Conservation (phyloP, 2,888 invertebrate species). For the Eurytoma californica region DNA sequence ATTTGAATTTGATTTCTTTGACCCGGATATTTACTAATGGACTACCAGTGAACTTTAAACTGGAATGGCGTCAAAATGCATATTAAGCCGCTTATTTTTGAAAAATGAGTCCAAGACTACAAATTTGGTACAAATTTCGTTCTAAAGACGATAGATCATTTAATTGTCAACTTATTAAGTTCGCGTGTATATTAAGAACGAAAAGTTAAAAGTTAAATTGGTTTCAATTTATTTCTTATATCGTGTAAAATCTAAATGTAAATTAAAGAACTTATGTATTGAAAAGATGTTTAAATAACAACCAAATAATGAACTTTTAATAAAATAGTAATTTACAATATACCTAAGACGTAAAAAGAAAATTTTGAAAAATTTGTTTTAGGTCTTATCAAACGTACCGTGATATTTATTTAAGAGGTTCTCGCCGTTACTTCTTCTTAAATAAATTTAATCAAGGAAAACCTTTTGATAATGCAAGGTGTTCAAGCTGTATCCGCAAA, state of each 20-base stretch:
- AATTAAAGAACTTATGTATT: no score
- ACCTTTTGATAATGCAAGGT: neutral
- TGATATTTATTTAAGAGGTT: no score
- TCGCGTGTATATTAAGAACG: neutral
- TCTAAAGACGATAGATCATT: conserved; percentile 3
- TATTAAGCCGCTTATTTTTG: conserved; percentile 21
- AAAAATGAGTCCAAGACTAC: conserved; percentile 4
- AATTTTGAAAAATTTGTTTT: no score
- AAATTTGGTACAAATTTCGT: conserved; percentile 21
- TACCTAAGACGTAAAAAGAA: no score
- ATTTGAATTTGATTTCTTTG: conserved; percentile 55
- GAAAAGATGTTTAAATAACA: no score
- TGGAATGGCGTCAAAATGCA: conserved; percentile 27
- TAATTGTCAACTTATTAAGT: conserved; percentile 31
- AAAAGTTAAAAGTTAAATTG: no score
- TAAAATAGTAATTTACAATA: conserved; percentile 5
- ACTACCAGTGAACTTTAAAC: conserved; percentile 41
- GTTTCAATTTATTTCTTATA: no score
- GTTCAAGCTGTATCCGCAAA: neutral
- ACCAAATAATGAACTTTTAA: no score
- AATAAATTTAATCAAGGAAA: neutral
- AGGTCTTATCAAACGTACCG: no score
- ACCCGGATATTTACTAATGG: conserved; percentile 47
- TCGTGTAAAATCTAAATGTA: no score
- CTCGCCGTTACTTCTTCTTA: no score